Percentiles rank a stretch among this genome's conserved stretches.
These are phyloP conservation scores for Aselliscus stoliczkanus DNA, from an alignment of 2,797 vertebrate genomes.

Conservation along the genomic window DNA sequence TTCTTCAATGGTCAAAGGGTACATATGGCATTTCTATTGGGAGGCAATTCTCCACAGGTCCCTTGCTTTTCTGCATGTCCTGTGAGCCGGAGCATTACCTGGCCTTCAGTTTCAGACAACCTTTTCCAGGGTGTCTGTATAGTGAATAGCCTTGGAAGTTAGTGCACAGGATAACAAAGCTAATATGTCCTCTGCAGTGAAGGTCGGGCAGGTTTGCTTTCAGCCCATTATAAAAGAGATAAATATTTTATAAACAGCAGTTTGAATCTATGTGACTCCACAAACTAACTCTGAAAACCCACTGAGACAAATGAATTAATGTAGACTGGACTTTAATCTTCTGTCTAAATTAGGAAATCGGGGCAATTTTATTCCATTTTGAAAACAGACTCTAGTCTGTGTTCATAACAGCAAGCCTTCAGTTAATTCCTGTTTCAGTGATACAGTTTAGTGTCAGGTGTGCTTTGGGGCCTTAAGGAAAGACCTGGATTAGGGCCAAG, in stretches of 20 bases:
- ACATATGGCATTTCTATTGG: constrained; percentile 30
- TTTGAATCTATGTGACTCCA: neutral
- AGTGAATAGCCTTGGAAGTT: neutral
- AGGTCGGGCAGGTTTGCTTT: neutral
- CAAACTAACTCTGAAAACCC: neutral
- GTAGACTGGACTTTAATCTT: neutral
- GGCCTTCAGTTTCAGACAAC: neutral
- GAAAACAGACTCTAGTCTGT: neutral
- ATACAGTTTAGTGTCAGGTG: neutral
- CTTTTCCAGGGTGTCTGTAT: neutral
- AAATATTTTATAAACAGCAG: neutral
- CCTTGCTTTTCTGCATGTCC: neutral
- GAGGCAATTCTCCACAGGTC: neutral
- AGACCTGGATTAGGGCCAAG: neutral
- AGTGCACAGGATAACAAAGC: neutral
- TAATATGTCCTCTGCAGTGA: neutral
- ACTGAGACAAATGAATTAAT: neutral
- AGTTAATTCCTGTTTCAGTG: neutral
- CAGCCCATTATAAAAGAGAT: neutral
- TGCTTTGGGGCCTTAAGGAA: neutral
- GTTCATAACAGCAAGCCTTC: neutral
- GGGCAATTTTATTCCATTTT: neutral
- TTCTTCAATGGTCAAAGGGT: constrained; percentile 74
- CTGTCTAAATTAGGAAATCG: neutral
- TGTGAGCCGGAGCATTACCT: neutral